Evolutionary conservation across 2,113 vertebrate species (phyloP).

Genomic region (Ammodytes marinus): DNA sequence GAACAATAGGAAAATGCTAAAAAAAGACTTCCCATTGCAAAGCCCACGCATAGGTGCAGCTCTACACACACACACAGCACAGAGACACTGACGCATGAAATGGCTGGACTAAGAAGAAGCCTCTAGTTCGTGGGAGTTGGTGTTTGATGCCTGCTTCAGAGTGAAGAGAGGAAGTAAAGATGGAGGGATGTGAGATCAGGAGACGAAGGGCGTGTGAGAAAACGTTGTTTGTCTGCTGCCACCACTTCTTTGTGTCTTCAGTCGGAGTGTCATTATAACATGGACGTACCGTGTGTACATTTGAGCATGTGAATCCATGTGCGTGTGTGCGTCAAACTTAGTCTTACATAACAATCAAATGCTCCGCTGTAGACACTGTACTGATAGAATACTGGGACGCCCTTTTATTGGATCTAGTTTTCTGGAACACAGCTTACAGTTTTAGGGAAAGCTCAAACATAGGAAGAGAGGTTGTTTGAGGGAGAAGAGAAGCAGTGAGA

Average conservation of each 20-base stretch:
- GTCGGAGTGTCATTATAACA: conserved; percentile 64
- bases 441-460: too few species aligned
- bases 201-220: conserved; percentile 58
- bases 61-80: conserved; percentile 27
- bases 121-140: conserved; percentile 43
- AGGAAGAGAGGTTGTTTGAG: too few species aligned
- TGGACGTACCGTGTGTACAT: conserved; percentile 29
- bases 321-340: conserved; percentile 34
- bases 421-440: conserved; percentile 45
- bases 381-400: conserved; percentile 48
- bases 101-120: conserved; percentile 56
- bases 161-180: conserved; percentile 57
- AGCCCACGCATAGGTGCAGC: conserved; percentile 14
- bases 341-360: conserved; percentile 68
- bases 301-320: conserved; percentile 27
- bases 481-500: too few species aligned
- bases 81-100: conserved; percentile 50
- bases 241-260: conserved; percentile 69
- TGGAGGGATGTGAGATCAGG: conserved; percentile 64
- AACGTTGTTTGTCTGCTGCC: conserved; percentile 74
- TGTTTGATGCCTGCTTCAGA: conserved; percentile 62
- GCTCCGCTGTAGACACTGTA: conserved; percentile 61
- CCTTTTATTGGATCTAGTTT: conserved; percentile 52
- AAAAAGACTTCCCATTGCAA: not conserved
- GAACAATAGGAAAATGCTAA: conserved; percentile 34